Evolutionary conservation across 2,888 invertebrate species (phyloP).

Genomic region (Scaptomyza caliginosa): DNA sequence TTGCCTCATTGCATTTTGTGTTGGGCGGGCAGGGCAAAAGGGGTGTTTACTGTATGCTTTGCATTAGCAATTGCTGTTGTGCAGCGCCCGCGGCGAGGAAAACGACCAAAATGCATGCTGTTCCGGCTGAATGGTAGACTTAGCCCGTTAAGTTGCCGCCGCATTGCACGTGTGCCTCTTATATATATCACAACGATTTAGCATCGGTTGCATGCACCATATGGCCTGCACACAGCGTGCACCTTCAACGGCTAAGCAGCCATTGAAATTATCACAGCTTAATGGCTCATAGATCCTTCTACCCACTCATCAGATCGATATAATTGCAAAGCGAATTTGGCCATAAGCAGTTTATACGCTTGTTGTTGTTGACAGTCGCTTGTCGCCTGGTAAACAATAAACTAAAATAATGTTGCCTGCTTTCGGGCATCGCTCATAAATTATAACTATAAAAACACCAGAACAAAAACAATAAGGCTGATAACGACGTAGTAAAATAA

Average conservation of each 20-base stretch:
- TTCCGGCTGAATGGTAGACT: constrained; percentile 73
- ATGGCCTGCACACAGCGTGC: background rate
- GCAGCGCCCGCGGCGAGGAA: constrained; percentile 49
- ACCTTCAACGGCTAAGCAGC: constrained; percentile 34
- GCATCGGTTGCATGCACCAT: constrained; percentile 16
- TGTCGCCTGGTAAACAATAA: constrained; percentile 60
- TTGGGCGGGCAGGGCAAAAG: background rate
- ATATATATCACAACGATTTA: constrained; percentile 7
- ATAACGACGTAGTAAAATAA: background rate
- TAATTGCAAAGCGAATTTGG: constrained; percentile 44
- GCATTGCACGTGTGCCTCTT: constrained; percentile 18
- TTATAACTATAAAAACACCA: constrained; percentile 67
- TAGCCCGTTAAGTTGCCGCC: constrained; percentile 29
- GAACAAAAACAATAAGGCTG: constrained; percentile 42
- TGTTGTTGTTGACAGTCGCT: constrained; percentile 54
- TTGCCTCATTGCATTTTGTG: constrained; percentile 62
- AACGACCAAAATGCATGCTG: constrained; percentile 72
- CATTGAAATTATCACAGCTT: constrained; percentile 45
- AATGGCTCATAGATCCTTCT: background rate
- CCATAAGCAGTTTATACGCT: constrained; percentile 32
- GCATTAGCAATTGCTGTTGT: constrained; percentile 39
- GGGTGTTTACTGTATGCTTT: constrained; percentile 15
- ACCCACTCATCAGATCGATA: constrained; percentile 36
- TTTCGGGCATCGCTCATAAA: constrained; percentile 64
- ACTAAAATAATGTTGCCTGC: constrained; percentile 58